Evolutionary conservation across 2,797 vertebrate genomes (phyloP), one percentile per base, ranked within the genome.

Genomic region (Rhinophrynus dorsalis): DNA sequence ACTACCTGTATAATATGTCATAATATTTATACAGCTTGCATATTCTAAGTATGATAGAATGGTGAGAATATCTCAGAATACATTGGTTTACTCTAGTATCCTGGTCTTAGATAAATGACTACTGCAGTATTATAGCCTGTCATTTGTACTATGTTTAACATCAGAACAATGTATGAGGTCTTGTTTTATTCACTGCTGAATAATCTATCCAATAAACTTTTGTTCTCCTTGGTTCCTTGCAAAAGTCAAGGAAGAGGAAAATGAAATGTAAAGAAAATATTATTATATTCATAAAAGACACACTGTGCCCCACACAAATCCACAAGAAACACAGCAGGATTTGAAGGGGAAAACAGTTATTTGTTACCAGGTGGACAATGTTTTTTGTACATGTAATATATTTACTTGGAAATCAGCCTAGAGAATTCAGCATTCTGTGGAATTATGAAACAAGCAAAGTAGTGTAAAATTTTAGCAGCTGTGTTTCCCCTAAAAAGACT

Each of bases 311-410:
- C 58, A 40, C 26, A 15, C 32, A 48, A 42, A 58, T 37, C 52
- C 17, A 18, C 30, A 11, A 52, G 44, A 20, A 51, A 51, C 42
- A 42, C 52, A 65, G 21, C 12, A 65, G 35, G 35, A 50, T 42
- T 65, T 57, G 37, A 24, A 35, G 20, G 29, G 54, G 21, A 51
- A 40, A 30, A 45, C 12, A 27, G 21, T 60, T 37, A 27, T 66
- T 60, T 60, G 44, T 26, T 44, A 60, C 69, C 55, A 73, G 62
- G 62, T 73, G 62, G 62, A 73, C 54, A 73, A 29, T 51, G 52
- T 42, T 50, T 71, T 61, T 57, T 11, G 17, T 44, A 44, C 38
- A 60, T 37, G 54, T 38, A 67, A 37, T 50, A 68, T 73, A 52
- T 67, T 59, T 45, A 65, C 15, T 52, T 59, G 26, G 47, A 73